These are phyloP conservation scores for Suillia variegata DNA, from an alignment of 2,888 invertebrate species.

Conservation along the genomic window DNA sequence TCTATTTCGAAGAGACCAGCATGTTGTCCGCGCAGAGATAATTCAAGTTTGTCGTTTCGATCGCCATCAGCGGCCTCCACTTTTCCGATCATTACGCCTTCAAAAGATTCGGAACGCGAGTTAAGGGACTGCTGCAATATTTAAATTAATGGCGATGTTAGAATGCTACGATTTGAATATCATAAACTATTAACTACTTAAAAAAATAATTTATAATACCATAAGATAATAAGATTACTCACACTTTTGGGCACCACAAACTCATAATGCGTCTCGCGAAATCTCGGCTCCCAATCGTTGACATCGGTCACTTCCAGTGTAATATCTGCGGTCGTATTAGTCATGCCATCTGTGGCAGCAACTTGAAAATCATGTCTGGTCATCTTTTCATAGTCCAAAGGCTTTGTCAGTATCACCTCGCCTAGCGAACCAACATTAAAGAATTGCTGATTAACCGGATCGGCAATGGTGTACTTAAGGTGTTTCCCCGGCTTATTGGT, in stretches of 20 bases:
- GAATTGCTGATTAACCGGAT: conserved; percentile 73
- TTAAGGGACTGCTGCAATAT: conserved; percentile 49
- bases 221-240: too few species aligned
- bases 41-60: conserved; percentile 72
- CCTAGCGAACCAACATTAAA: conserved; percentile 81
- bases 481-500: conserved; percentile 71
- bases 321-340: conserved; percentile 82
- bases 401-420: conserved; percentile 75
- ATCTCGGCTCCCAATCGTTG: conserved; percentile 93
- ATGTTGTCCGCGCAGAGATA: conserved; percentile 75
- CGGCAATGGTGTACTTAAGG: conserved; percentile 77
- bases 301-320: conserved; percentile 83
- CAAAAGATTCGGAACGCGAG: conserved; percentile 51
- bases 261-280: conserved; percentile 86
- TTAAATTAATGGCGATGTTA: too few species aligned
- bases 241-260: conserved; percentile 65
- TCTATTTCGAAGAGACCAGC: conserved; percentile 63
- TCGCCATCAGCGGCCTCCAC: conserved; percentile 91
- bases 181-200: too few species aligned
- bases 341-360: conserved; percentile 74
- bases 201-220: too few species aligned
- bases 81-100: conserved; percentile 65
- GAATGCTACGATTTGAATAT: too few species aligned
- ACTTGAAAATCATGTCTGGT: conserved; percentile 78
- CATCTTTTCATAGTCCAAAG: conserved; percentile 79